phyloP scores from a whole-genome alignment of 2,888 invertebrate genomes.

The Lithosia quadra region DNA sequence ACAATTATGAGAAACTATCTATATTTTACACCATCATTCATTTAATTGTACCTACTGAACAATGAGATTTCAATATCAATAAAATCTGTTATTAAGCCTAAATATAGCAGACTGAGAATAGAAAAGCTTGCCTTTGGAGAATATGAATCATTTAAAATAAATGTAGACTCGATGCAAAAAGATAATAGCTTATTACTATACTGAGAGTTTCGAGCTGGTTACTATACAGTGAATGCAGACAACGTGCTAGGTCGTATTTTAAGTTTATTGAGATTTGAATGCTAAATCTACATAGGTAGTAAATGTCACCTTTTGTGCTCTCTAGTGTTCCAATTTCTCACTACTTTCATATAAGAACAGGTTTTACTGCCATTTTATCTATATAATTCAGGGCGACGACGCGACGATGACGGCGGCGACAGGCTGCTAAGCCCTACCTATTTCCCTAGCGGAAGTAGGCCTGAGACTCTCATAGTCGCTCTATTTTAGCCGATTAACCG shows the following conservation, averaged over 20 bases:
- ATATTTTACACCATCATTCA: constrained; percentile 56
- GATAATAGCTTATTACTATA: too few species aligned
- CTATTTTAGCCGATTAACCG: not conserved
- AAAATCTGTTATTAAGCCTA: constrained; percentile 21
- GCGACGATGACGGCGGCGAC: not conserved
- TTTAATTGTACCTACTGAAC: constrained; percentile 31
- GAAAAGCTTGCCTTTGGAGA: not conserved
- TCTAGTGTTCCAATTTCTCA: not conserved
- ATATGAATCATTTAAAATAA: not conserved
- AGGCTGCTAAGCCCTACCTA: not conserved
- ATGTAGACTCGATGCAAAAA: not conserved
- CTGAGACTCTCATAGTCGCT: not conserved
- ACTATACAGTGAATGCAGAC: not conserved
- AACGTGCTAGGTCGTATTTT: too few species aligned
- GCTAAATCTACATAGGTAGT: not conserved
- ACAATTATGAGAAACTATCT: constrained; percentile 72
- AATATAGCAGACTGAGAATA: not conserved
- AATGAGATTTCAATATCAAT: constrained; percentile 27
- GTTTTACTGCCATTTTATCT: not conserved
- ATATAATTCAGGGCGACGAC: not conserved
- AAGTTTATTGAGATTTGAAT: not conserved
- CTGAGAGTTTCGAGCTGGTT: not conserved
- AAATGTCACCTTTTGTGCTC: not conserved
- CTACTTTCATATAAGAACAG: not conserved
- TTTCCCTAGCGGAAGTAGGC: not conserved